Evolutionary conservation across 1,140 invertebrate genomes (phyloP).

Genomic region (Onthophagus taurus): DNA sequence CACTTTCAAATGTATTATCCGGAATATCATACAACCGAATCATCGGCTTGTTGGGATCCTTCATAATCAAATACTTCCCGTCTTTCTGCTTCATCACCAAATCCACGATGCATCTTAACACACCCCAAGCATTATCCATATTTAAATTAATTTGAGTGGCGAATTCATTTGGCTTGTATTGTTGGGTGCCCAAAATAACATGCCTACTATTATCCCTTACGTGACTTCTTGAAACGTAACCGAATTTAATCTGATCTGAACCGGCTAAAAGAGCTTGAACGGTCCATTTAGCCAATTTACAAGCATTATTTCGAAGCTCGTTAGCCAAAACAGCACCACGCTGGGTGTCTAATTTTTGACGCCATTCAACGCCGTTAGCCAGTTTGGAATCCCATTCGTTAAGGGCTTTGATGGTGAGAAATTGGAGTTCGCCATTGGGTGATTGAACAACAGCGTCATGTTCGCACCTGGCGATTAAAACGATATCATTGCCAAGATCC

Average conservation of each 20-base stretch:
- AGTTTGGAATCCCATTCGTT: slow-evolving; percentile 98
- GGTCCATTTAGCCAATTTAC: slow-evolving; percentile 99
- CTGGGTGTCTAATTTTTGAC: slow-evolving; percentile 94
- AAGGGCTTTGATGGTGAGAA: slow-evolving; percentile 92
- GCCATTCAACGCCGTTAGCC: slow-evolving; percentile 95
- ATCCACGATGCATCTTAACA: slow-evolving; percentile 96
- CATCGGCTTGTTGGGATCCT: slow-evolving; percentile 97
- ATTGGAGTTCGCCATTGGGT: slow-evolving; percentile 86
- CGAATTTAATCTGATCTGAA: slow-evolving; percentile 97
- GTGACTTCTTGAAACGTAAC: slow-evolving; percentile 92
- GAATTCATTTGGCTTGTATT: slow-evolving; percentile 97
- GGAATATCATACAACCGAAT: slow-evolving; percentile 95
- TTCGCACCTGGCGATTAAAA: slow-evolving; percentile 86
- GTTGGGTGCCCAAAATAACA: slow-evolving; percentile 95
- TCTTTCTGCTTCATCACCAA: slow-evolving; percentile 97
- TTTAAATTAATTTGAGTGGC: slow-evolving; percentile 98
- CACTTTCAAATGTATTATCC: slow-evolving; percentile 97
- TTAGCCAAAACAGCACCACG: slow-evolving; percentile 96
- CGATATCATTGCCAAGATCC: slow-evolving; percentile 89
- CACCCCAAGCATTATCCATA: slow-evolving; percentile 99
- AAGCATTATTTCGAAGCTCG: slow-evolving; percentile 96
- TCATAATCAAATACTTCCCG: slow-evolving; percentile 97
- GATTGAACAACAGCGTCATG: slow-evolving; percentile 91
- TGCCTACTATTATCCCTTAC: slow-evolving; percentile 92
- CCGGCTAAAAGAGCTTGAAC: slow-evolving; percentile 93